Percentiles rank a stretch among this genome's conserved stretches.
These are phyloP conservation scores for Ophion costatus DNA, from an alignment of 2,888 invertebrate species.

Conservation along the genomic window DNA sequence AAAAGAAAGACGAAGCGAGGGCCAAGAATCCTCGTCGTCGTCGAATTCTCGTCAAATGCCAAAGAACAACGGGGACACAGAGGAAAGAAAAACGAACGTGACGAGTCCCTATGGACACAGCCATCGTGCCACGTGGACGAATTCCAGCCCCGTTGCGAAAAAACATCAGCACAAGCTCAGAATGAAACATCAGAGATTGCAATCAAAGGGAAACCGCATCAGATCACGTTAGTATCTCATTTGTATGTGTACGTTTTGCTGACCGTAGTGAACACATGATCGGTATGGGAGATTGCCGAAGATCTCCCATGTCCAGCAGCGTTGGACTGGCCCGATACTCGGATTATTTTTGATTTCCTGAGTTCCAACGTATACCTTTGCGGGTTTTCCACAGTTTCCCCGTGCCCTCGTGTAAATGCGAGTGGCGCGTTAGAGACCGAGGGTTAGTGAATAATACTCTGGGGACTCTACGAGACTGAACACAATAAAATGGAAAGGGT, in stretches of 20 bases:
- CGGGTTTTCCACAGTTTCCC: too few species aligned
- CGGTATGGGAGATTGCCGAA: not conserved
- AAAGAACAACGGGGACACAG: constrained; percentile 78
- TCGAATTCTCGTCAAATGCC: constrained; percentile 69
- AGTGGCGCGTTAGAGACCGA: too few species aligned
- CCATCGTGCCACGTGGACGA: constrained; percentile 70
- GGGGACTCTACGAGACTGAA: too few species aligned
- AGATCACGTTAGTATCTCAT: constrained; percentile 76
- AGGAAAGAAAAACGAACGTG: constrained; percentile 75
- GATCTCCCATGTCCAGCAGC: too few species aligned
- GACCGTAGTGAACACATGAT: not conserved
- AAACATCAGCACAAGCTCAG: constrained; percentile 78
- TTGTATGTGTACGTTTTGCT: not conserved
- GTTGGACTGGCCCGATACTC: too few species aligned
- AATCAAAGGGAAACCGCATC: constrained; percentile 78
- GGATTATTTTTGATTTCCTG: too few species aligned
- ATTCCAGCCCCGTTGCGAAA: constrained; percentile 60
- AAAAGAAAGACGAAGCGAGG: constrained; percentile 40
- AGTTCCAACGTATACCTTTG: too few species aligned
- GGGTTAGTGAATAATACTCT: too few species aligned
- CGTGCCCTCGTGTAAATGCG: too few species aligned
- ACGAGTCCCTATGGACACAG: constrained; percentile 65
- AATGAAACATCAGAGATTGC: constrained; percentile 79
- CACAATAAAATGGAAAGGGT: too few species aligned
- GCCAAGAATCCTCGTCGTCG: constrained; percentile 31